Evolutionary conservation across 2,797 vertebrate species (phyloP).

Genomic region (Apogon hyalosoma): DNA sequence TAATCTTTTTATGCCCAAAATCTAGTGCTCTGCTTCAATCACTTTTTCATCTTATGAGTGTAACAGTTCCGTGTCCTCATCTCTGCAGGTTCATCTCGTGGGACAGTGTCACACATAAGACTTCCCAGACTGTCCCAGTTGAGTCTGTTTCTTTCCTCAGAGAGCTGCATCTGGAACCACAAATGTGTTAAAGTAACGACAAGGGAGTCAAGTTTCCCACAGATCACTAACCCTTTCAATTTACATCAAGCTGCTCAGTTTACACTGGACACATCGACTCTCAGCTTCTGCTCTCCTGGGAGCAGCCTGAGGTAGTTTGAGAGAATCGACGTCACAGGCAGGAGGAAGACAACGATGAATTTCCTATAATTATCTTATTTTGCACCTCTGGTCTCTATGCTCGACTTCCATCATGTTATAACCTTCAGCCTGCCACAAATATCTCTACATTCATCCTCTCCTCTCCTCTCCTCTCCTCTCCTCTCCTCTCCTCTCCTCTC

Average conservation of each 20-base stretch:
- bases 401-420: too few relatives aligned
- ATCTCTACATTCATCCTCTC: background rate
- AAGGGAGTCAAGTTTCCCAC: constrained; percentile 67
- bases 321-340: background rate
- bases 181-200: constrained; percentile 52
- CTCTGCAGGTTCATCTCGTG: background rate
- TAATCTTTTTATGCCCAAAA: too few relatives aligned
- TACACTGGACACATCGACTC: constrained; percentile 48
- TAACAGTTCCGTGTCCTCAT: background rate
- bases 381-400: too few relatives aligned
- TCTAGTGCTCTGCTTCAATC: too few relatives aligned
- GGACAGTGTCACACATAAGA: constrained; percentile 10
- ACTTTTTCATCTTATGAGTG: background rate
- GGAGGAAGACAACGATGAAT: background rate
- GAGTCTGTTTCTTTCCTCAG: constrained; percentile 29
- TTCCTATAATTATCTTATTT: too few relatives aligned
- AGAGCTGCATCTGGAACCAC: constrained; percentile 47
- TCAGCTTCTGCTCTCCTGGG: constrained; percentile 34
- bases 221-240: constrained; percentile 75
- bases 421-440: too few relatives aligned
- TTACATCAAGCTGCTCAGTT: constrained; percentile 69
- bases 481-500: constrained; percentile 23
- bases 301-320: constrained; percentile 19
- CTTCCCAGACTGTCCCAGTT: constrained; percentile 19
- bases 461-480: constrained; percentile 41